A percentile compares a stretch with the other conserved stretches of the same genome.
phyloP scores from a whole-genome alignment of 2,888 invertebrate species.

The Lepidocyrtoides sp. region DNA sequence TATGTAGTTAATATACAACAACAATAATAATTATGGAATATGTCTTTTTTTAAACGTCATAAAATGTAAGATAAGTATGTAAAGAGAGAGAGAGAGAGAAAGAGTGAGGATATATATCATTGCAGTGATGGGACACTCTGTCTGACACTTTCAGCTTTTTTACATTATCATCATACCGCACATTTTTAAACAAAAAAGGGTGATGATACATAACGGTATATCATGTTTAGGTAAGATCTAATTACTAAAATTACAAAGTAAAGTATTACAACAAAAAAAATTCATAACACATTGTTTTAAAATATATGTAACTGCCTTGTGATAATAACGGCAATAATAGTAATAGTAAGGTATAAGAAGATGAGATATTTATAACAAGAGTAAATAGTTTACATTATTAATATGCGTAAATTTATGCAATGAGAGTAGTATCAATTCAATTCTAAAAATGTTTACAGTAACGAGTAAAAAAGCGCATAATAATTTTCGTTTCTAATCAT shows the following conservation, averaged over 20 bases:
- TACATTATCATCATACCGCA: background rate
- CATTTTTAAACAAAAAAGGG: background rate
- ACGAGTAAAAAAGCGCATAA: constrained; percentile 46
- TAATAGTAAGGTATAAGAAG: background rate
- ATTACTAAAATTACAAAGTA: background rate
- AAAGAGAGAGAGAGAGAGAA: constrained; percentile 4
- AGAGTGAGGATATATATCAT: constrained; percentile 10
- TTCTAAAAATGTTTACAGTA: background rate
- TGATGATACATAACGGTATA: background rate
- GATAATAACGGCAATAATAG: background rate
- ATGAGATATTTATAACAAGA: constrained; percentile 10
- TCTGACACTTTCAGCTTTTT: constrained; percentile 10
- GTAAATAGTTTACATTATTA: background rate
- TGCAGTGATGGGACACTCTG: background rate
- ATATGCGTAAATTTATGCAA: background rate
- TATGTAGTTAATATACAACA: constrained; percentile 27
- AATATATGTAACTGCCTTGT: background rate
- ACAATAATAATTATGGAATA: constrained; percentile 61
- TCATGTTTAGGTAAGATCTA: background rate
- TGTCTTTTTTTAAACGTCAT: constrained; percentile 69
- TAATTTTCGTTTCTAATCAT: constrained; percentile 9
- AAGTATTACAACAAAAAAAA: background rate
- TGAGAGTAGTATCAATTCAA: constrained; percentile 2
- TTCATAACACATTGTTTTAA: background rate
- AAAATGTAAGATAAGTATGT: constrained; percentile 37